Percentiles rank a stretch among this genome's conserved stretches.
These are phyloP conservation scores for Chiloscyllium punctatum DNA, from an alignment of 2,797 vertebrate genomes.

Conservation along the genomic window DNA sequence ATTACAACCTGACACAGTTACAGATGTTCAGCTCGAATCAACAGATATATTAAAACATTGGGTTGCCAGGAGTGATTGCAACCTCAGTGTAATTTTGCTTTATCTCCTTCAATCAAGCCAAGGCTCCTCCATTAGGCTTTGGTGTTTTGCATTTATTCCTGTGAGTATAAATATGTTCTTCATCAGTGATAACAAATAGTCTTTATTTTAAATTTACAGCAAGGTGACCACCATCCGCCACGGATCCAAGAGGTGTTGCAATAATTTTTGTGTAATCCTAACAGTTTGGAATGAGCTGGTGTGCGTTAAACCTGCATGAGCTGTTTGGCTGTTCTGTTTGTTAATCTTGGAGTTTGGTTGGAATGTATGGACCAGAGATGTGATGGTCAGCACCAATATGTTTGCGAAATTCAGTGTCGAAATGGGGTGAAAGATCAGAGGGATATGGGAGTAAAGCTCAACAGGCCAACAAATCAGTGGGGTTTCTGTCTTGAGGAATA, in stretches of 20 bases:
- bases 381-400: too few species aligned
- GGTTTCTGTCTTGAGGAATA: background rate
- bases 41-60: background rate
- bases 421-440: background rate
- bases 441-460: background rate
- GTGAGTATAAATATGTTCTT: background rate
- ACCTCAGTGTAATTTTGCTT: background rate
- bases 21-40: background rate
- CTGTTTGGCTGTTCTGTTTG: background rate
- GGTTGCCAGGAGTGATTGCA: background rate
- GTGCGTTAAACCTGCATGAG: conserved; percentile 4
- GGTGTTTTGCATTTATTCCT: too few species aligned
- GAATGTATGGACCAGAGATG: background rate
- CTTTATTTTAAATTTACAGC: conserved; percentile 47
- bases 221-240: conserved; percentile 52
- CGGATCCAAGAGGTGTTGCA: conserved; percentile 53
- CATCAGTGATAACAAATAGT: background rate
- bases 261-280: conserved; percentile 38
- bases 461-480: background rate
- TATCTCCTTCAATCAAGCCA: background rate
- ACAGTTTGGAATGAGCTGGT: background rate
- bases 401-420: background rate
- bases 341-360: background rate
- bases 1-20: background rate
- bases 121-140: too few species aligned